phyloP scores from a whole-genome alignment of 1,140 invertebrate genomes.

The Pseudomyrmex dendroicus region DNA sequence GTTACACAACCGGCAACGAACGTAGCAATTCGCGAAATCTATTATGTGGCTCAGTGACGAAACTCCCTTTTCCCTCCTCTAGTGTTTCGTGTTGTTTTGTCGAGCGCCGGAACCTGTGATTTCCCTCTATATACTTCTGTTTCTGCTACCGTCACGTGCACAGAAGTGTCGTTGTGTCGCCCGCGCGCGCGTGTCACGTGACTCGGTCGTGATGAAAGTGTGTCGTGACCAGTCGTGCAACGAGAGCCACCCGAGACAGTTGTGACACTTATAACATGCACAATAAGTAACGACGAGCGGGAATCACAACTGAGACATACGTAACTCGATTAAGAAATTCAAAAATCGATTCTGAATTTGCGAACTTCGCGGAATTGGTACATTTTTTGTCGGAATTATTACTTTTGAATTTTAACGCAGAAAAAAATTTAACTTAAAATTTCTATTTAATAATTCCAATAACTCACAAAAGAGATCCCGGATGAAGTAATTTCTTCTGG shows the following conservation, averaged over 20 bases:
- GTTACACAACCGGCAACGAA: slow-evolving; percentile 17
- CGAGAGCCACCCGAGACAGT: slow-evolving; percentile 49
- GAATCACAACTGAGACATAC: neutral
- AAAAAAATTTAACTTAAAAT: too few species aligned
- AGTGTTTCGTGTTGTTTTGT: slow-evolving; percentile 15
- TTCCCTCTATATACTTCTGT: neutral
- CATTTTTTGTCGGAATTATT: too few species aligned
- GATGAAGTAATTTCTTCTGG: too few species aligned
- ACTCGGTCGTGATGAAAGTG: slow-evolving; percentile 58
- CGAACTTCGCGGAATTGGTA: too few species aligned
- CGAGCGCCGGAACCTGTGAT: slow-evolving; percentile 45
- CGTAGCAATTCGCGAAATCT: slow-evolving; percentile 37
- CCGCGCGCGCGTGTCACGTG: slow-evolving; percentile 13
- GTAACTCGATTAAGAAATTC: neutral
- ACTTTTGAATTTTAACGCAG: too few species aligned
- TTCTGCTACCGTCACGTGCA: slow-evolving; percentile 19
- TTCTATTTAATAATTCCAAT: too few species aligned
- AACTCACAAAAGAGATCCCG: too few species aligned
- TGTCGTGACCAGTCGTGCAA: slow-evolving; percentile 63
- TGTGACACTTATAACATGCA: slow-evolving; percentile 45
- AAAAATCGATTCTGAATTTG: neutral
- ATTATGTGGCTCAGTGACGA: slow-evolving; percentile 39
- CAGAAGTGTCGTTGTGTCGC: slow-evolving; percentile 19
- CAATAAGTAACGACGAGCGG: slow-evolving; percentile 16
- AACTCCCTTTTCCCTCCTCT: neutral